Conservation (phyloP, 1,140 invertebrate species). For the Trialeurodes vaporariorum region DNA sequence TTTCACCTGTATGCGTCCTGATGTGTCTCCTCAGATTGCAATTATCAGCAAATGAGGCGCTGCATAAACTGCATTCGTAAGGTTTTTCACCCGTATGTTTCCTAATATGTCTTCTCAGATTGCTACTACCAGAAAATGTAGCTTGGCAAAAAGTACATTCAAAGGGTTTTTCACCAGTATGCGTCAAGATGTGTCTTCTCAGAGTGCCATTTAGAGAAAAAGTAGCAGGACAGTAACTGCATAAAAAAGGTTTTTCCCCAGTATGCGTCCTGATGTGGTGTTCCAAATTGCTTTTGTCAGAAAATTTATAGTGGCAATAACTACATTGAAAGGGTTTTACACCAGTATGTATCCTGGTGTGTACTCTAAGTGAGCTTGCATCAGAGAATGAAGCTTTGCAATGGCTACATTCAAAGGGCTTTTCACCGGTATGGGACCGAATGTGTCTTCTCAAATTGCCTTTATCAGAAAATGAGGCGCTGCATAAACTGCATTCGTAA, state of each 20-base stretch:
- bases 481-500: background rate
- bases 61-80: background rate
- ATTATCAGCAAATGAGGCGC: background rate
- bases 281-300: background rate
- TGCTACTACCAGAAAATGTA: background rate
- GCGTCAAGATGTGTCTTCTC: background rate
- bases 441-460: background rate
- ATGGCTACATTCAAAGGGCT: background rate
- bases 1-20: conserved; percentile 26
- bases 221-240: background rate
- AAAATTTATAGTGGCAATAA: background rate
- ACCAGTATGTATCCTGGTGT: background rate
- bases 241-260: background rate
- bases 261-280: background rate
- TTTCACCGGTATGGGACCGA: background rate
- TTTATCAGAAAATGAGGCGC: background rate
- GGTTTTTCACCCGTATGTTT: background rate
- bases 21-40: background rate
- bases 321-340: background rate
- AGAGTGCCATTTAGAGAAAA: background rate
- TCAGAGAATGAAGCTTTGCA: background rate
- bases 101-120: background rate
- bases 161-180: background rate
- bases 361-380: background rate
- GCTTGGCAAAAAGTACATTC: background rate